Percentiles rank a stretch among this genome's conserved stretches.
Conservation (phyloP, 1,140 invertebrate genomes). For the Seison nebaliae region DNA sequence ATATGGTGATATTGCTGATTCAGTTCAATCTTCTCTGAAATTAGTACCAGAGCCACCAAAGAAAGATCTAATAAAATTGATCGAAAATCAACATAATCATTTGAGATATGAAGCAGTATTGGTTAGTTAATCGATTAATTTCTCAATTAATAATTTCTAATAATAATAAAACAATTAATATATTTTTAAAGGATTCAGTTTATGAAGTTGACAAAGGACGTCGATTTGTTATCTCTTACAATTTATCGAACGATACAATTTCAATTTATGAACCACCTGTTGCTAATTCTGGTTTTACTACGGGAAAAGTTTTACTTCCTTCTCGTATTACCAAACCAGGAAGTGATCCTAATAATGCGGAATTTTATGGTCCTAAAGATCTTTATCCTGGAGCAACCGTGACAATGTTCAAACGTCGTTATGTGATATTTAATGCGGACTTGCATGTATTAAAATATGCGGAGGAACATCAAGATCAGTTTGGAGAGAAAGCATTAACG, state of each 20-base stretch:
- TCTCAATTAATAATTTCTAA: background rate
- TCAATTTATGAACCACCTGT: conserved; percentile 27
- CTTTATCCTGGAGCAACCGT: conserved; percentile 26
- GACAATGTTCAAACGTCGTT: conserved; percentile 24
- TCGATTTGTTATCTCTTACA: conserved; percentile 26
- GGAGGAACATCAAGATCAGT: conserved; percentile 22
- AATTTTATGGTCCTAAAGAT: conserved; percentile 27
- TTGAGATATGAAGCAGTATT: conserved; percentile 31
- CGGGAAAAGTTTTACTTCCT: conserved; percentile 27
- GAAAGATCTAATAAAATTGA: conserved; percentile 49
- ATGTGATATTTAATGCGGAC: conserved; percentile 26
- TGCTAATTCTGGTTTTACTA: conserved; percentile 24
- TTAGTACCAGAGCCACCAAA: conserved; percentile 41
- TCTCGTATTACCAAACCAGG: conserved; percentile 25
- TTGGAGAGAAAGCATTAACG: conserved; percentile 17
- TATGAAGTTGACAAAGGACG: conserved; percentile 20
- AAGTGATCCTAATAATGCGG: conserved; percentile 19
- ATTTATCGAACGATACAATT: conserved; percentile 27
- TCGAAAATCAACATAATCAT: conserved; percentile 42
- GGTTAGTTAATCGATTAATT: conserved; percentile 17
- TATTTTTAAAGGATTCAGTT: background rate
- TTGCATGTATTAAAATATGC: conserved; percentile 26
- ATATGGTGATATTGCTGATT: conserved; percentile 52
- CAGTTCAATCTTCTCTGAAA: conserved; percentile 39
- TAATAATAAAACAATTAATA: background rate